Conservation (phyloP, 2,888 invertebrate genomes). For the Ctenicera cuprea region DNA sequence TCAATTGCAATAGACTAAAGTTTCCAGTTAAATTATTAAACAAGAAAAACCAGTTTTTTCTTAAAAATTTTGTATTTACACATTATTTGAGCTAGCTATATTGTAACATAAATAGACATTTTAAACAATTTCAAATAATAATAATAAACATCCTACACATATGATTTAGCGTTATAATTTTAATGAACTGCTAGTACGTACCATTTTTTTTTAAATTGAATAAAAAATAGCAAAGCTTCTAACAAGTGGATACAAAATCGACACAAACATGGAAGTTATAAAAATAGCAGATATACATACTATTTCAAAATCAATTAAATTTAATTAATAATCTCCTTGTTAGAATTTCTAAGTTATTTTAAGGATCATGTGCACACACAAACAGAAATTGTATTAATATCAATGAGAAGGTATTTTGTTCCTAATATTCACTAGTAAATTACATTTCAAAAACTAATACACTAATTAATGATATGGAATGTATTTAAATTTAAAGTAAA, state of each 20-base stretch:
- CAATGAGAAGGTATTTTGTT: no score
- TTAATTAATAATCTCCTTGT: no score
- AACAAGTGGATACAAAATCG: no score
- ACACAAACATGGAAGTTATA: no score
- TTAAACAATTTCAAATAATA: neutral
- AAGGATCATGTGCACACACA: neutral
- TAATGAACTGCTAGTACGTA: no score
- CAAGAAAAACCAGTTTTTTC: neutral
- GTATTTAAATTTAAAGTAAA: conserved; percentile 1
- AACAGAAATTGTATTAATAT: neutral
- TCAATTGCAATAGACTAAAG: no score
- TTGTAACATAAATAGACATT: neutral
- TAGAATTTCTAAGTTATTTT: no score
- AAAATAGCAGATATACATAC: no score
- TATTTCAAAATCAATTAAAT: no score
- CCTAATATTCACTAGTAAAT: neutral
- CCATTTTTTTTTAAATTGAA: no score
- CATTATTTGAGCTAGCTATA: conserved; percentile 1
- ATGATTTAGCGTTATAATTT: neutral
- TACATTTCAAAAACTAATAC: neutral
- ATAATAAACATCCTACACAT: neutral
- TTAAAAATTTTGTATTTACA: conserved; percentile 9
- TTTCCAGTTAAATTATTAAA: no score
- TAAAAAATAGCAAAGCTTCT: no score
- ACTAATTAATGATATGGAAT: conserved; percentile 10